Evolutionary conservation across 2,888 invertebrate genomes (phyloP), one percentile per base, ranked within the genome.

Genomic region (Caenorhabditis sp.): DNA sequence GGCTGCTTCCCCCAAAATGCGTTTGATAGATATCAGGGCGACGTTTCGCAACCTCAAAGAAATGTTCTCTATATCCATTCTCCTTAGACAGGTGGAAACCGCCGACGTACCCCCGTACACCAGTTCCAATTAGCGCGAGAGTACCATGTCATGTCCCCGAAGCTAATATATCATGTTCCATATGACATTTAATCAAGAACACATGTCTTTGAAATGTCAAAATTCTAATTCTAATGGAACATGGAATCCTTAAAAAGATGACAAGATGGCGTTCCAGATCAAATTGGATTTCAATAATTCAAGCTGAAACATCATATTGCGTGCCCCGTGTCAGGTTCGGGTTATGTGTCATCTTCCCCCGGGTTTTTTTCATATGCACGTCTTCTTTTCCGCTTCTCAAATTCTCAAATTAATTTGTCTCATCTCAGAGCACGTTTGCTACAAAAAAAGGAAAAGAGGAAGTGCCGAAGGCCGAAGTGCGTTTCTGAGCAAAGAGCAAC

Each of bases 331-430:
- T 32, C 9, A 9, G 4, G 32, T 32, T 32, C n/a, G n/a, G n/a
- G n/a, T 15, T 47, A 26, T 24, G 4, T 11, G 8, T 20, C 22
- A 9, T 47, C 20, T 22, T 28, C 13, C n/a, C 22, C 44, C 68
- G 56, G 32, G 51, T 53, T 35, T 61, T 18, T 62, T 62, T 71
- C 53, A 61, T 62, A 53, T 32, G 62, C 53, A 53, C 51, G 28
- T 55, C 55, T 70, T 50, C 58, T 40, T 53, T 40, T 37, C 40
- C 35, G 28, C 35, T 70, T 24, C 32, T 32, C 32, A 32, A 32
- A 32, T 32, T 53, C 40, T 40, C 55, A 55, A 55, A 56, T 56
- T 56, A 56, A 56, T 47, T 47, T n/a, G 47, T 47, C 47, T 47
- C 47, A 47, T 11, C n/a, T n/a, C n/a, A n/a, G n/a, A n/a, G n/a